Conservation (phyloP, 2,888 invertebrate species). For the Teleiodes luculella region DNA sequence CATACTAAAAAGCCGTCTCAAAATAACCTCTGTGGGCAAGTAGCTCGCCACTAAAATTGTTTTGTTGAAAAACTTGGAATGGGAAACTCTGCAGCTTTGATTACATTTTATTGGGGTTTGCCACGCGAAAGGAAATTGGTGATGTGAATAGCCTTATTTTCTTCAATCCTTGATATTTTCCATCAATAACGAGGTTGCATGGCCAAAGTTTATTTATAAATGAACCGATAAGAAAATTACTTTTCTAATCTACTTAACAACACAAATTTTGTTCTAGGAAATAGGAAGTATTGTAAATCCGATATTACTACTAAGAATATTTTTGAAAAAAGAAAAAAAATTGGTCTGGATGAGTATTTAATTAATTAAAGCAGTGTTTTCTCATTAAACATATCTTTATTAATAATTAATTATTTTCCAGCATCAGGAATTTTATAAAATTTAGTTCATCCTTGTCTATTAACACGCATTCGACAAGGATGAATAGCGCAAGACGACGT, state of each 20-base stretch:
- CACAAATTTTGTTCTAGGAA: not conserved
- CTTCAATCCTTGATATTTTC: conserved; percentile 4
- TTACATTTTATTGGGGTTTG: conserved; percentile 18
- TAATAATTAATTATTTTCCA: not conserved
- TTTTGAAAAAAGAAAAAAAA: too few relatives aligned
- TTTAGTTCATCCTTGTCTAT: too few relatives aligned
- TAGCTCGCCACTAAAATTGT: conserved; percentile 1
- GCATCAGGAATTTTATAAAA: not conserved
- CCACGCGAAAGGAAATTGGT: conserved; percentile 16
- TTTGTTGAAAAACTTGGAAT: conserved; percentile 14
- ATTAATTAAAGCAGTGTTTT: not conserved
- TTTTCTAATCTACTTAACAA: not conserved
- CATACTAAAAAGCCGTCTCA: not conserved
- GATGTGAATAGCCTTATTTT: conserved; percentile 11
- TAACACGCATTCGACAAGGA: too few relatives aligned
- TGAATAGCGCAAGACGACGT: not conserved
- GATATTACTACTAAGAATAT: too few relatives aligned
- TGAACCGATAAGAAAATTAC: not conserved
- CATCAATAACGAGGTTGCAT: conserved; percentile 10
- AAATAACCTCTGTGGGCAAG: not conserved
- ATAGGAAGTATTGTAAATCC: too few relatives aligned
- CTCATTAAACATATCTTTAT: not conserved
- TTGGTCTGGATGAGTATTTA: too few relatives aligned
- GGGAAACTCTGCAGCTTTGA: conserved; percentile 13
- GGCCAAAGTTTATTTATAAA: not conserved